phyloP scores from a whole-genome alignment of 2,888 invertebrate genomes.

The Scaptomyza flava region DNA sequence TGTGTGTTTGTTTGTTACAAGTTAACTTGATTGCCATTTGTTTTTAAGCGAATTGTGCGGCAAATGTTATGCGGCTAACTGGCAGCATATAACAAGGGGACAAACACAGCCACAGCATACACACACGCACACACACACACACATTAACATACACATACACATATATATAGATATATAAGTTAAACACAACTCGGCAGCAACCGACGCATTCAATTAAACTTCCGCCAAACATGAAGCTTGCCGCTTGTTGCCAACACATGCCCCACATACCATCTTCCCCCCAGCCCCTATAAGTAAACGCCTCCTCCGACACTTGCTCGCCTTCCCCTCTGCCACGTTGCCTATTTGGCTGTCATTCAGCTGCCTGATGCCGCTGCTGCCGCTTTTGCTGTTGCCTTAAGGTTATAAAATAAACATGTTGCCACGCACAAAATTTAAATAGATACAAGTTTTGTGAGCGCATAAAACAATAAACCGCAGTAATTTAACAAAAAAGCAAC shows the following conservation, averaged over 20 bases:
- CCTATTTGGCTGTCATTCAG: slow-evolving; percentile 31
- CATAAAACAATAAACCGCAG: slow-evolving; percentile 79
- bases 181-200: slow-evolving; percentile 46
- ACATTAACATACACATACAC: slow-evolving; percentile 4
- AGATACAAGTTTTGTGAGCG: slow-evolving; percentile 80
- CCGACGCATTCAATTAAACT: slow-evolving; percentile 80
- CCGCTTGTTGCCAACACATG: slow-evolving; percentile 48
- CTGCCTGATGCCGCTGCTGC: slow-evolving; percentile 11
- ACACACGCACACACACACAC: slow-evolving; percentile 31
- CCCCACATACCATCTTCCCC: neutral
- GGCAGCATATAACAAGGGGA: slow-evolving; percentile 65
- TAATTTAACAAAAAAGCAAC: slow-evolving; percentile 57
- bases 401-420: slow-evolving; percentile 83
- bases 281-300: neutral
- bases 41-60: slow-evolving; percentile 70
- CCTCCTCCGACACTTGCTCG: neutral
- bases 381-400: slow-evolving; percentile 59
- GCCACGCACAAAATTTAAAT: slow-evolving; percentile 82
- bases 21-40: slow-evolving; percentile 78
- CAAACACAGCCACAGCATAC: slow-evolving; percentile 38
- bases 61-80: slow-evolving; percentile 75
- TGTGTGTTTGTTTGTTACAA: slow-evolving; percentile 46
- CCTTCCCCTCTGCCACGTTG: slow-evolving; percentile 1
- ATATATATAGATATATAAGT: slow-evolving; percentile 21
- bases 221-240: slow-evolving; percentile 76